These are phyloP conservation scores for Misgurnus anguillicaudatus DNA, from an alignment of 2,113 vertebrate genomes.

Conservation along the genomic window DNA sequence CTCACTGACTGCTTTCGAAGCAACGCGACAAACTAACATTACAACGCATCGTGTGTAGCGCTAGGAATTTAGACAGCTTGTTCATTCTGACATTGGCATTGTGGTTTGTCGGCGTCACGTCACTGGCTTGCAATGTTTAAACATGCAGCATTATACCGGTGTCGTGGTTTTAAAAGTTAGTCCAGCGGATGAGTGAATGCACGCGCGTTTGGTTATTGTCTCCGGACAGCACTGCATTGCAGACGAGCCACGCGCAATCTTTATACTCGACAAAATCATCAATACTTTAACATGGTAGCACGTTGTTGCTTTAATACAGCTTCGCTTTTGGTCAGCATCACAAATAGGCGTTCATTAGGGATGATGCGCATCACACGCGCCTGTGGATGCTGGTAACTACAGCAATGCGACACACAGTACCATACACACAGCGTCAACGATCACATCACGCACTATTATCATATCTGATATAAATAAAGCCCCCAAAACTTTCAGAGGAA, in stretches of 20 bases:
- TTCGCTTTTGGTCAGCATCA: neutral
- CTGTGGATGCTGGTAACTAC: constrained; percentile 55
- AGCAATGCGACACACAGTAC: constrained; percentile 75
- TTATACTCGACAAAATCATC: neutral
- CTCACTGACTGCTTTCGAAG: too few relatives aligned
- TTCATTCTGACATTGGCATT: neutral
- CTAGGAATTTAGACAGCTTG: too few relatives aligned
- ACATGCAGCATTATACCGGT: neutral
- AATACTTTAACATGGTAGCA: neutral
- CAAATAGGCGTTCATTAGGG: constrained; percentile 4
- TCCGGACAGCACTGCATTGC: constrained; percentile 35
- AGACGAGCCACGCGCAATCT: constrained; percentile 5
- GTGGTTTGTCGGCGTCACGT: neutral
- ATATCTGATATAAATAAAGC: neutral
- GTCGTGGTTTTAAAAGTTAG: neutral
- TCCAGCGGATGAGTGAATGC: neutral
- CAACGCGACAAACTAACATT: constrained; percentile 1
- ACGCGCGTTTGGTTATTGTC: constrained; percentile 4
- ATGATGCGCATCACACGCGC: neutral
- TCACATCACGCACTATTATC: neutral
- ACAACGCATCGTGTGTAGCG: neutral
- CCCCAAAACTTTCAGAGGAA: neutral
- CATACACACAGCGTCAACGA: constrained; percentile 6
- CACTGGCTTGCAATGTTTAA: neutral
- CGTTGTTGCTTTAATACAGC: neutral